phyloP scores from a whole-genome alignment of 1,140 invertebrate species.

The Drosophila orena region DNA sequence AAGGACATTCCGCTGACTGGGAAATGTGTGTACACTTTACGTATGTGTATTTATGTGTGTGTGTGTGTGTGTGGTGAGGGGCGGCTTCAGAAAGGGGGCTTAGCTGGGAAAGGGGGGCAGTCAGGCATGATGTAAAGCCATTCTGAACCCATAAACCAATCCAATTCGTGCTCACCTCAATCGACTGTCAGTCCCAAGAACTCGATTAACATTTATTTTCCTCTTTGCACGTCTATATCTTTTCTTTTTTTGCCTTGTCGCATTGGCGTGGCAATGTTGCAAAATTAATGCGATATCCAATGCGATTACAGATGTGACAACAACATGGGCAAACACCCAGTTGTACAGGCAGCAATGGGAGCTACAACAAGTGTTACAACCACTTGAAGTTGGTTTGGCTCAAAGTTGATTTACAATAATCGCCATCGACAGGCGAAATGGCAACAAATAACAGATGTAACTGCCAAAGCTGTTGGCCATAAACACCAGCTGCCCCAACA shows the following conservation, averaged over 20 bases:
- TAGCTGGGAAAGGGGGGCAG: neutral
- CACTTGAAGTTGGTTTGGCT: slow-evolving; percentile 32
- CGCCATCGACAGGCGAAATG: slow-evolving; percentile 45
- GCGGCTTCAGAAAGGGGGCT: neutral
- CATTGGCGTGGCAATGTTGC: slow-evolving; percentile 49
- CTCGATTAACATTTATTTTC: slow-evolving; percentile 50
- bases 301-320: slow-evolving; percentile 46
- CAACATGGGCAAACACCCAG: slow-evolving; percentile 1
- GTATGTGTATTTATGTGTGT: too few relatives aligned
- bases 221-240: neutral
- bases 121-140: slow-evolving; percentile 5
- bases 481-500: slow-evolving; percentile 44
- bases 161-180: slow-evolving; percentile 30
- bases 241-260: slow-evolving; percentile 14
- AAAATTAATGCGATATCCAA: slow-evolving; percentile 66
- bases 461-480: slow-evolving; percentile 37
- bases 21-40: too few relatives aligned
- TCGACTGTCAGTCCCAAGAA: slow-evolving; percentile 39
- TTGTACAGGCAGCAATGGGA: neutral
- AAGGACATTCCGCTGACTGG: slow-evolving; percentile 9
- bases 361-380: slow-evolving; percentile 28
- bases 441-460: slow-evolving; percentile 37
- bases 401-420: slow-evolving; percentile 68
- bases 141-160: slow-evolving; percentile 29
- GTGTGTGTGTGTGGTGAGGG: too few relatives aligned